Conservation (phyloP, 2,888 invertebrate species). For the Heteromurus nitidus region DNA sequence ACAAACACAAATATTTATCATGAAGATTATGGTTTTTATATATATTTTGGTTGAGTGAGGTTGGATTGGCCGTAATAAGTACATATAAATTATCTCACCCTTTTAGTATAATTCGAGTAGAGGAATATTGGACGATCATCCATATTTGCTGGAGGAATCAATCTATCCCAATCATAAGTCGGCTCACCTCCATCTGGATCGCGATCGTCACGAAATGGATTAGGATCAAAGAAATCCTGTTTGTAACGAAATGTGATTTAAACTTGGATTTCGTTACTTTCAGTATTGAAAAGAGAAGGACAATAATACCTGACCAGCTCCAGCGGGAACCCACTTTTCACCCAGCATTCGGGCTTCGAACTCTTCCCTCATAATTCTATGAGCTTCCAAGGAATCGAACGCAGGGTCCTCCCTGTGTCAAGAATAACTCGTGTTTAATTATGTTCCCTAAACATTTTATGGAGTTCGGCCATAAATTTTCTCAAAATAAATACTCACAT, state of each 20-base stretch:
- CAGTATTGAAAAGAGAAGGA: too few species aligned
- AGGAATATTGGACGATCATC: constrained; percentile 63
- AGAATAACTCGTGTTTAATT: neutral
- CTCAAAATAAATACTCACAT: constrained; percentile 53
- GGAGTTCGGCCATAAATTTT: neutral
- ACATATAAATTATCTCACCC: neutral
- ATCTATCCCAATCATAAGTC: constrained; percentile 70
- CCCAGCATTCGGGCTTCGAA: constrained; percentile 61
- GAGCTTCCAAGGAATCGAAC: constrained; percentile 66
- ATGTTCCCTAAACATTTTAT: neutral
- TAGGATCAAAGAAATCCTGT: constrained; percentile 75
- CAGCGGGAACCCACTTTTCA: constrained; percentile 60
- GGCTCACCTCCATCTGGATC: constrained; percentile 68
- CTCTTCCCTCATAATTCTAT: constrained; percentile 63
- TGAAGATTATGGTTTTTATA: too few species aligned
- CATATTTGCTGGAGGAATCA: constrained; percentile 36
- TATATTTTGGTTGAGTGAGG: too few species aligned
- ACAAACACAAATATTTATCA: neutral
- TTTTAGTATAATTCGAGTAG: constrained; percentile 64
- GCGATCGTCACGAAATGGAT: constrained; percentile 75
- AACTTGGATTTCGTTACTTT: too few species aligned
- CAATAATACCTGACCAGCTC: constrained; percentile 51
- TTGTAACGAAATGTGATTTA: too few species aligned
- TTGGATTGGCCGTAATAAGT: too few species aligned
- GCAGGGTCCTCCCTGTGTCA: constrained; percentile 66